Percentiles rank a stretch among this genome's conserved stretches.
phyloP scores from a whole-genome alignment of 1,140 invertebrate species.

The Hyposmocoma kahamanoa region DNA sequence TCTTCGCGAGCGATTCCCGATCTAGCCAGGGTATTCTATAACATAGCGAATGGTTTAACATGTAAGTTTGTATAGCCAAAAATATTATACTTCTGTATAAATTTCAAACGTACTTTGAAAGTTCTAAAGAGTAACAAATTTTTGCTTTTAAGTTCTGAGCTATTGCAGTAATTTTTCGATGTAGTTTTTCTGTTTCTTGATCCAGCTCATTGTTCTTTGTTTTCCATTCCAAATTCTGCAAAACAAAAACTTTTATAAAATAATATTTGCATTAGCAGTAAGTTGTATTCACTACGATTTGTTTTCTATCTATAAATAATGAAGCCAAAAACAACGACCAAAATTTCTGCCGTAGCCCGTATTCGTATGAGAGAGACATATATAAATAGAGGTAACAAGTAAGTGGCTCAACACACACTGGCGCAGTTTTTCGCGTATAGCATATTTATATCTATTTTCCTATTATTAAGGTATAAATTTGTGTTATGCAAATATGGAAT shows the following conservation, averaged over 20 bases:
- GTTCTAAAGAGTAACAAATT: constrained; percentile 39
- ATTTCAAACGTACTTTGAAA: constrained; percentile 37
- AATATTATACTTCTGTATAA: not conserved
- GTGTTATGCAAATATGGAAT: too few species aligned
- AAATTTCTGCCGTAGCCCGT: too few species aligned
- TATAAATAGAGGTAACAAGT: too few species aligned
- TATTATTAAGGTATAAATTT: too few species aligned
- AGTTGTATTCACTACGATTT: too few species aligned
- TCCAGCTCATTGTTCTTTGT: constrained; percentile 51
- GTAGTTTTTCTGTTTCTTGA: constrained; percentile 43
- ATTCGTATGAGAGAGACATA: too few species aligned
- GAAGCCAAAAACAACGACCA: too few species aligned
- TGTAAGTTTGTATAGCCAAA: not conserved
- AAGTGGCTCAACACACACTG: too few species aligned
- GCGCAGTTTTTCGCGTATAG: too few species aligned
- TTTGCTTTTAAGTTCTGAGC: constrained; percentile 52
- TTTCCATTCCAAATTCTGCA: constrained; percentile 57
- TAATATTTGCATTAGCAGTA: too few species aligned
- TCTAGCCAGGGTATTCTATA: constrained; percentile 52
- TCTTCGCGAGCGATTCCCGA: constrained; percentile 43
- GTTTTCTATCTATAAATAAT: too few species aligned
- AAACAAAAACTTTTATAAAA: constrained; percentile 3
- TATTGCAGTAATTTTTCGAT: constrained; percentile 35
- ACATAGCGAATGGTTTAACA: not conserved
- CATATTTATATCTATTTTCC: too few species aligned